Base-by-base conservation (phyloP, 2,113 vertebrate species). In the Anas platyrhynchos region DNA sequence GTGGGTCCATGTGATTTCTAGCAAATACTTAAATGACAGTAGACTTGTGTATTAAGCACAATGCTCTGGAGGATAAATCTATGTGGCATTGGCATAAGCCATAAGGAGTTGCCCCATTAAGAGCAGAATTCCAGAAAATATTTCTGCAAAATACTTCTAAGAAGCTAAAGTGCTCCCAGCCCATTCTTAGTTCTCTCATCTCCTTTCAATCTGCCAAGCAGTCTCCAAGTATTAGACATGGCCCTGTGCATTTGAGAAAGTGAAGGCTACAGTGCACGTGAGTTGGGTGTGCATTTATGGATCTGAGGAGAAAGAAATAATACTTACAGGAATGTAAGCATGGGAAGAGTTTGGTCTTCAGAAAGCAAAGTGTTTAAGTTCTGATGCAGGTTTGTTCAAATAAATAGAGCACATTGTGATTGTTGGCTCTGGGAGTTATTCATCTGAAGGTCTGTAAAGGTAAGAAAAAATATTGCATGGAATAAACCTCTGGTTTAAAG, bases 151-250 rank as follows among this genome's bases (percentile, higher is more conserved):
- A 61, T 31, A 22, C 4, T 74, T 76, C 8, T 3, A 54, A 65
- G 16, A 78, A 67, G 43, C 32, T 36, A 67, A 63, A 29, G 11
- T 52, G 38, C 86, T 74, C 43, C 29, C 65, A 72, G 73, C 13
- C 32, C 12, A 11, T 52, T 94, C 92, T 91, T 54, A 86, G 80
- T 34, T 84, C 52, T 92, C 41, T 94, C 88, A 84, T 21, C 43
- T 67, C 44, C 69, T 84, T 92, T 89, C 76, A 86, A 86, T 63
- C 83, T 90, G 73, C 55, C 73, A 83, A 82, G 69, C 72, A 63
- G 73, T 48, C 56, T 74, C 52, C 65, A 66, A 85, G 84, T 93
- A 58, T 63, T 41, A 88, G 86, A 88, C 32, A 1, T 15, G 55
- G 86, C 20, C 69, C 83, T 46, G 52, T 38, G 62, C 11, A 9